Evolutionary conservation across 1,140 invertebrate species (phyloP).

Genomic region (Calycopis cecrops): DNA sequence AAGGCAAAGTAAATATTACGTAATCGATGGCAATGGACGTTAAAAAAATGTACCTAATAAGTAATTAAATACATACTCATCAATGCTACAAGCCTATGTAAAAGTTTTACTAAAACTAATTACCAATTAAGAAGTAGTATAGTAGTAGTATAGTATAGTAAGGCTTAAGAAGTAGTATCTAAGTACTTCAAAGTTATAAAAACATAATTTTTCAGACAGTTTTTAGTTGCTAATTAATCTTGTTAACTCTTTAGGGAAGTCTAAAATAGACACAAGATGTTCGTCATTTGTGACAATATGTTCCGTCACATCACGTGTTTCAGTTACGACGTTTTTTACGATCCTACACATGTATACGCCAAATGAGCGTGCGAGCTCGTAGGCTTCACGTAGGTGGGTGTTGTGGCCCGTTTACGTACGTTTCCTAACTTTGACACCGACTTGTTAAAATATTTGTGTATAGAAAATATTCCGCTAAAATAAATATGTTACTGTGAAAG

Average conservation of each 20-base stretch:
- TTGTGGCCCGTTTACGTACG: background rate
- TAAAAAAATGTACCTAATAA: too few relatives aligned
- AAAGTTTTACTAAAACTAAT: too few relatives aligned
- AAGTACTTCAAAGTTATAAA: too few relatives aligned
- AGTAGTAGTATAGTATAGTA: too few relatives aligned
- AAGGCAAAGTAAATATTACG: too few relatives aligned
- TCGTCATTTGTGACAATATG: background rate
- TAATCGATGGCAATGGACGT: too few relatives aligned
- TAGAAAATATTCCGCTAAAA: too few relatives aligned
- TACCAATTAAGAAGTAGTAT: too few relatives aligned
- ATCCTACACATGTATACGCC: constrained; percentile 2
- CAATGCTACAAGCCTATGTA: too few relatives aligned
- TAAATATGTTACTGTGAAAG: background rate
- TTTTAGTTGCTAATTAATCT: background rate
- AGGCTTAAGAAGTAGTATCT: too few relatives aligned
- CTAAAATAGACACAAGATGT: background rate
- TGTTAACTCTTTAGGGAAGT: background rate
- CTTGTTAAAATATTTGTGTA: constrained; percentile 5
- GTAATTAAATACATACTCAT: too few relatives aligned
- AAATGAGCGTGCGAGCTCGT: background rate
- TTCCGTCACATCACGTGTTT: background rate
- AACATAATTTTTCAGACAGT: background rate
- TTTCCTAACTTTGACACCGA: background rate
- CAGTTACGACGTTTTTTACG: constrained; percentile 1
- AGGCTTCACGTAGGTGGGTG: constrained; percentile 1